phyloP scores from a whole-genome alignment of 30 jellyfish, hydroid and myxozoan species.

The Cassiopea andromeda region DNA sequence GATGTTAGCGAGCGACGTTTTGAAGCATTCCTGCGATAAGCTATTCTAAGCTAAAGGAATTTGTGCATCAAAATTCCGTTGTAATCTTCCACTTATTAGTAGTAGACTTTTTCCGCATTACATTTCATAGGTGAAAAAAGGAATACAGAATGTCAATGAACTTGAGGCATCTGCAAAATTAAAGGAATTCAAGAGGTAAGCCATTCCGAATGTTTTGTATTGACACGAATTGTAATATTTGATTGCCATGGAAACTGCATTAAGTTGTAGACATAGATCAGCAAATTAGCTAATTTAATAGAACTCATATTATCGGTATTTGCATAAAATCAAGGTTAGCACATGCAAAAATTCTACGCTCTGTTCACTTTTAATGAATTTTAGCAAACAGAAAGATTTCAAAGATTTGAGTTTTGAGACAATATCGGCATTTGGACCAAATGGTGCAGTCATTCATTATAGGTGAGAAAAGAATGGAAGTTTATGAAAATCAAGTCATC shows the following conservation, averaged over 20 bases:
- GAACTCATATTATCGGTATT: no score
- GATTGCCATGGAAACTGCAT: no score
- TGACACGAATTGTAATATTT: no score
- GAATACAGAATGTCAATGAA: conserved; percentile 44
- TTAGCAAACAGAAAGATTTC: conserved; percentile 72
- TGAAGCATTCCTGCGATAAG: no score
- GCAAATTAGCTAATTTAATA: no score
- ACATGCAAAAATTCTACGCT: no score
- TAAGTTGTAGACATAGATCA: no score
- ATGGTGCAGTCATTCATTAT: conserved; percentile 84
- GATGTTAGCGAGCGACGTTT: no score
- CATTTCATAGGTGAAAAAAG: conserved; percentile 22
- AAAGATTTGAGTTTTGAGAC: conserved; percentile 68
- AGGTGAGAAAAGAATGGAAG: conserved; percentile 13
- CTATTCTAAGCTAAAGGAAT: no score
- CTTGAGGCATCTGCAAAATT: conserved; percentile 70
- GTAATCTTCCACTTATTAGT: neutral
- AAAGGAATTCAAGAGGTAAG: conserved; percentile 69
- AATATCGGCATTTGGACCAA: conserved; percentile 86
- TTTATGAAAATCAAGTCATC: no score
- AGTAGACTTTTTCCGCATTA: neutral
- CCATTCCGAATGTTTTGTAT: neutral
- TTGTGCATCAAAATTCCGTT: no score
- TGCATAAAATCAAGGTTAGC: no score
- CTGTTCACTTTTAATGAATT: neutral